phyloP scores from a whole-genome alignment of 1,140 invertebrate genomes.

The Drosophila pseudoananassae region DNA sequence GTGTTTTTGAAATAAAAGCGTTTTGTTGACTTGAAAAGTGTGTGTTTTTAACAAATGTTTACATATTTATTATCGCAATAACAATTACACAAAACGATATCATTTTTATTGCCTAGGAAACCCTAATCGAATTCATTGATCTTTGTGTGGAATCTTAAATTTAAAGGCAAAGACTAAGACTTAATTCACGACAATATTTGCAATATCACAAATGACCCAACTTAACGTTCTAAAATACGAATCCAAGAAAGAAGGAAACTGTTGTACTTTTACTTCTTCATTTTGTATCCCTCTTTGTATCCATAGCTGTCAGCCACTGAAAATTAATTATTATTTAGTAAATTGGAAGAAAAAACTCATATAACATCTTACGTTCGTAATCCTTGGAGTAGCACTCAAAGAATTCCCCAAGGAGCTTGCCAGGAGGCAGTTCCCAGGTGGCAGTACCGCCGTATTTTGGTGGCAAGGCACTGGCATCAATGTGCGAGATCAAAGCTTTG shows the following conservation, averaged over 20 bases:
- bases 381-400: slow-evolving; percentile 85
- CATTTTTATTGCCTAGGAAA: slow-evolving; percentile 38
- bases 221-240: slow-evolving; percentile 67
- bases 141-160: slow-evolving; percentile 34
- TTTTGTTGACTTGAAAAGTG: slow-evolving; percentile 14
- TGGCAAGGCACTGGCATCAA: slow-evolving; percentile 88
- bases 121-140: slow-evolving; percentile 40
- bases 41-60: slow-evolving; percentile 10
- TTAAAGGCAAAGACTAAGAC: slow-evolving; percentile 48
- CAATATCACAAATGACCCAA: slow-evolving; percentile 81
- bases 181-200: slow-evolving; percentile 65
- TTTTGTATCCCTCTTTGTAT: slow-evolving; percentile 64
- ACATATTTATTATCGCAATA: slow-evolving; percentile 46
- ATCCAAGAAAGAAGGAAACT: slow-evolving; percentile 29
- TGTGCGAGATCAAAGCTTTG: slow-evolving; percentile 87
- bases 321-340: slow-evolving; percentile 1
- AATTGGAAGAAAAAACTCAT: background rate
- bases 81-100: slow-evolving; percentile 41
- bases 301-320: slow-evolving; percentile 79
- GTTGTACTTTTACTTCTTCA: slow-evolving; percentile 57
- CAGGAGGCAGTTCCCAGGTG: slow-evolving; percentile 85
- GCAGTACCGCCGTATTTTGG: slow-evolving; percentile 88
- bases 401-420: slow-evolving; percentile 85
- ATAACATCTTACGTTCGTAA: slow-evolving; percentile 85
- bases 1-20: slow-evolving; percentile 36